Base-by-base conservation (phyloP, 2,888 invertebrate genomes). In the Lobophora halterata region DNA sequence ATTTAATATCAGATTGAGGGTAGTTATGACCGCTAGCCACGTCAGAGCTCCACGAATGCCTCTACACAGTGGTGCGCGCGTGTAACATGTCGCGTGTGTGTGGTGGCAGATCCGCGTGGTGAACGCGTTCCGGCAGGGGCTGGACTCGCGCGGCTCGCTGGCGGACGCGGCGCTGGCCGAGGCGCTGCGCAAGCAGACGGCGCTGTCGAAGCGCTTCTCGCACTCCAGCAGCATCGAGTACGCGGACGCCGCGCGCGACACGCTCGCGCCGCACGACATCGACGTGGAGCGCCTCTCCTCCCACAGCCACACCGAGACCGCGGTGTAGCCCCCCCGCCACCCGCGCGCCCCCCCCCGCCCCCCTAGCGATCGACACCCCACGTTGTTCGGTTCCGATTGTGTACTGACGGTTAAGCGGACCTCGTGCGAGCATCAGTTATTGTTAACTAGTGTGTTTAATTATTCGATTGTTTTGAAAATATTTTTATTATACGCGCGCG, bases 61-160 rank as follows among this genome's bases (percentile, higher is more conserved):
- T 8, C 1, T 3, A 9, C 5, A 18, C 7, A 10, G 36, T 10
- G 34, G 31, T 31, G 29, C 13, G 36, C n/a, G n/a, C n/a, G 34
- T 52, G 38, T 43, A 36, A 43, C 27, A n/a, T 6, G 13, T 2
- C 21, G 9, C 6, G 13, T 47, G 61, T 68, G 82, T 70, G 73
- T 45, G 47, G n/a, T 80, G 90, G 88, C 95, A 99, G 99, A 99
- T 99, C 89, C 98, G 99, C 91, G 99, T 99, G 91, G 98, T 99
- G 90, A 99, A 99, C 91, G 99, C 99, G 90, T 99, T 99, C 93
- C 98, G 99, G 89, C 97, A 98, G 93, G 98, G 98, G 89, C 93
- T 98, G 89, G 98, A 98, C 90, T 93, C 96, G 85, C 95, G 97
- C 77, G 95, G 96, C 88, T 96, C 96, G 89, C 93, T 95, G 89